Conservation (phyloP, 2,888 invertebrate species). For the Archips crataeganus region DNA sequence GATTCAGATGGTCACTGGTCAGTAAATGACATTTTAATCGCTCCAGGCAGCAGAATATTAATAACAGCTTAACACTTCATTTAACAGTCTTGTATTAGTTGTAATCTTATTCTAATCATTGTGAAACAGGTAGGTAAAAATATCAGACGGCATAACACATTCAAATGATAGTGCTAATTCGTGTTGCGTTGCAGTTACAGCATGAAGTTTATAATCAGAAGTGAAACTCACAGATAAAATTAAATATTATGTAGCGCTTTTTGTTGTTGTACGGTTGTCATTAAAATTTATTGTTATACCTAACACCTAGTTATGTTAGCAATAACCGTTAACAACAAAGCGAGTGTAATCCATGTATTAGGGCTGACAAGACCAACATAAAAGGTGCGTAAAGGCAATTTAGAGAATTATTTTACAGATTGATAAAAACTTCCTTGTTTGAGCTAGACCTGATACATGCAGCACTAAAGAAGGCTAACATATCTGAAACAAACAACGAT, state of each 20-base stretch:
- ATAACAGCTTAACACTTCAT: neutral
- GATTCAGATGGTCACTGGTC: neutral
- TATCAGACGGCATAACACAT: neutral
- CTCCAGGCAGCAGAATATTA: slow-evolving; percentile 1
- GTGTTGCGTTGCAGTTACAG: slow-evolving; percentile 1
- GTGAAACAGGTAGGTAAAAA: neutral
- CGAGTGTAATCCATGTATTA: slow-evolving; percentile 23
- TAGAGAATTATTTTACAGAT: neutral
- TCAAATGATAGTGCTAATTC: neutral
- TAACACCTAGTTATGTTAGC: slow-evolving; percentile 29
- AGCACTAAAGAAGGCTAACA: neutral
- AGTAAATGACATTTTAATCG: slow-evolving; percentile 9
- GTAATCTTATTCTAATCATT: neutral
- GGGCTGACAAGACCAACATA: slow-evolving; percentile 16
- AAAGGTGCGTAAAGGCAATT: neutral
- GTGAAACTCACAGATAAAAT: slow-evolving; percentile 23
- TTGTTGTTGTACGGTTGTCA: slow-evolving; percentile 18
- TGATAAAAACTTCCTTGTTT: neutral
- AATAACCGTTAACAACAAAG: slow-evolving; percentile 35
- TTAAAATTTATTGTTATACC: slow-evolving; percentile 29
- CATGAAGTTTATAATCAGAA: slow-evolving; percentile 13
- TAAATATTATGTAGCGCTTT: slow-evolving; percentile 3
- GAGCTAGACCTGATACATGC: neutral
- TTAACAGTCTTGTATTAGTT: no score
- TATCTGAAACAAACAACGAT: neutral